Evolutionary conservation across 2,113 vertebrate species (phyloP).

Genomic region (Antechinus flavipes): DNA sequence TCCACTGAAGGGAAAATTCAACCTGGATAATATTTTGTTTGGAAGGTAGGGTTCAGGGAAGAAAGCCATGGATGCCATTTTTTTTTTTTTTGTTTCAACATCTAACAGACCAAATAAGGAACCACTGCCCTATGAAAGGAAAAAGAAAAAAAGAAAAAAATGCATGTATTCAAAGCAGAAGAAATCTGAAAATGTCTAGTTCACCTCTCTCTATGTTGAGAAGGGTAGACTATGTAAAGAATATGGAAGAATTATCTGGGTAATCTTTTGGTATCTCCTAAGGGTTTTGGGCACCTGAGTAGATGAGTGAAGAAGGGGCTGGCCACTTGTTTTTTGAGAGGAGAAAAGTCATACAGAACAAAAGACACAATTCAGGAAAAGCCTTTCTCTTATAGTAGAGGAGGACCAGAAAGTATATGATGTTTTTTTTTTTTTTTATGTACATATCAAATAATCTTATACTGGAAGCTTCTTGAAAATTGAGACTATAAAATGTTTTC

Average conservation of each 20-base stretch:
- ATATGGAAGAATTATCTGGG: neutral
- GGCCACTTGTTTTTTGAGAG: neutral
- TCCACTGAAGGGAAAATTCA: slow-evolving; percentile 78
- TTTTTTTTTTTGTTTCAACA: slow-evolving; percentile 50
- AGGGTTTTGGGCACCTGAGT: neutral
- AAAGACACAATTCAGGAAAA: neutral
- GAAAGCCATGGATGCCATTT: neutral
- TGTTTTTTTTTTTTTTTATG: slow-evolving; percentile 5
- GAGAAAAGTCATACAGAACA: neutral
- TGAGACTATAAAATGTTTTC: neutral
- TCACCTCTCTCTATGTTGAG: neutral
- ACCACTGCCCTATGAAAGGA: neutral
- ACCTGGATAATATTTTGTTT: slow-evolving; percentile 63
- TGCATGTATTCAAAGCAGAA: neutral
- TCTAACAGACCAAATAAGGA: slow-evolving; percentile 28
- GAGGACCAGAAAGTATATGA: neutral
- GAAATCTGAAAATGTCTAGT: neutral
- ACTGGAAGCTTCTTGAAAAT: neutral
- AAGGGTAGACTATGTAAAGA: neutral
- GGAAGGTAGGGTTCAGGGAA: slow-evolving; percentile 74
- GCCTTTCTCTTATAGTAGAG: slow-evolving; percentile 22
- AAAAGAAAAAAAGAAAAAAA: slow-evolving; percentile 26
- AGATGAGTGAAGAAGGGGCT: neutral
- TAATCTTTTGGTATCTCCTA: neutral
- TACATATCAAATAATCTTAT: neutral